A percentile compares a stretch with the other conserved stretches of the same genome.
These are phyloP conservation scores for Venustoraphidia nigricollis DNA, from an alignment of 2,888 invertebrate species.

Conservation along the genomic window DNA sequence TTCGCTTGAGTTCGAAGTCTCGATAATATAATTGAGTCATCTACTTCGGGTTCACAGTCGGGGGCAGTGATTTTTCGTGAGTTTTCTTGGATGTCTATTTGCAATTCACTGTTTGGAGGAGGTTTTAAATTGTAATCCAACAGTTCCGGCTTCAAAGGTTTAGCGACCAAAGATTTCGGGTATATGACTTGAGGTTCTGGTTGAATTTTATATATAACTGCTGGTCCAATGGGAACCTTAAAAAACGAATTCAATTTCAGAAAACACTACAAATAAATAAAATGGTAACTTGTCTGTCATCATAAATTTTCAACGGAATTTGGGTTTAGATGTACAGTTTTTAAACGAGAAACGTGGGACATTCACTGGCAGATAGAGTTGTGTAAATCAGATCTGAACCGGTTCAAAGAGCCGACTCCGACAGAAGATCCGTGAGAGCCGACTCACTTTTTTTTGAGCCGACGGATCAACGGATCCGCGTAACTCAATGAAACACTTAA, in stretches of 20 bases:
- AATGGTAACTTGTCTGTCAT: no score
- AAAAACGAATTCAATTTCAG: not conserved
- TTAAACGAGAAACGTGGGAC: no score
- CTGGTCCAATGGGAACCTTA: slow-evolving; percentile 2
- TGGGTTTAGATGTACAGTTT: no score
- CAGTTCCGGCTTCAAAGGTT: not conserved
- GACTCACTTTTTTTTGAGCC: no score
- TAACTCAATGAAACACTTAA: no score
- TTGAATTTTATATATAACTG: slow-evolving; percentile 4
- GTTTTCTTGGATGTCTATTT: not conserved
- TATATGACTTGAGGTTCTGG: slow-evolving; percentile 4
- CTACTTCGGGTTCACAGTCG: slow-evolving; percentile 12
- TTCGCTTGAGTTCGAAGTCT: slow-evolving; percentile 28
- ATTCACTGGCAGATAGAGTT: no score
- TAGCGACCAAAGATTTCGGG: not conserved
- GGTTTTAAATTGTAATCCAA: slow-evolving; percentile 6
- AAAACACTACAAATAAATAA: no score
- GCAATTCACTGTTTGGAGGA: not conserved
- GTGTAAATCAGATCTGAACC: no score
- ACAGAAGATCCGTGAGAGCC: no score
- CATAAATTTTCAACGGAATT: no score
- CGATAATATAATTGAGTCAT: slow-evolving; percentile 26
- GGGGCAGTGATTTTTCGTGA: not conserved
- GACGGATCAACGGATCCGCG: no score
- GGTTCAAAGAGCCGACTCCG: no score